Evolutionary conservation across 2,113 vertebrate genomes (phyloP).

Genomic region (Lophochroa leadbeateri): DNA sequence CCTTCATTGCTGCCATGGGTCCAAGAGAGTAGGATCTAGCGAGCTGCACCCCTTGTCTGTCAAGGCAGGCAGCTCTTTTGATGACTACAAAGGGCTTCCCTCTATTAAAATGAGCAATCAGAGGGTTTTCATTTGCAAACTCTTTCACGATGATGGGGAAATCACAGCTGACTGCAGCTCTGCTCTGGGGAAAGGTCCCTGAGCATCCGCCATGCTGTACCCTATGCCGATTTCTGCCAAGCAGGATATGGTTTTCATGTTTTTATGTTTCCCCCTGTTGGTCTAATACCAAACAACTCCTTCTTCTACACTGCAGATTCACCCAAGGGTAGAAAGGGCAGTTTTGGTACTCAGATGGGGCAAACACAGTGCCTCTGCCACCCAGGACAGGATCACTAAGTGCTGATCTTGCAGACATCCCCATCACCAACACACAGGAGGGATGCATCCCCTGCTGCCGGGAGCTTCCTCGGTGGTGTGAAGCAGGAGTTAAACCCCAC

Average conservation of each 20-base stretch:
- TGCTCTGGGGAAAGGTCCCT: neutral
- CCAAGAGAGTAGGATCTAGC: neutral
- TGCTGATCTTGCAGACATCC: neutral
- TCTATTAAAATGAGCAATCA: neutral
- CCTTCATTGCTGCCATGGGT: neutral
- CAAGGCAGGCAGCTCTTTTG: neutral
- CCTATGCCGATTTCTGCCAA: neutral
- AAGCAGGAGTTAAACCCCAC: neutral
- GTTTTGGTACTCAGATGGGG: neutral
- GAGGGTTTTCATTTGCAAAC: neutral
- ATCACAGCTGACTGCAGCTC: neutral
- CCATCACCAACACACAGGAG: neutral
- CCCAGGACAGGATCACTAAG: neutral
- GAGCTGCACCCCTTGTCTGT: neutral
- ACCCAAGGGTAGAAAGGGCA: neutral
- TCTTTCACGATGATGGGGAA: neutral
- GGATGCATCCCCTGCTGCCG: neutral
- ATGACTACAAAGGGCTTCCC: neutral
- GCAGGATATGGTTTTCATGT: neutral
- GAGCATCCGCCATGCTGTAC: neutral
- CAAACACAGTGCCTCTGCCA: accelerated
- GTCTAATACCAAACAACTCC: accelerated
- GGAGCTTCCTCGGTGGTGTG: neutral
- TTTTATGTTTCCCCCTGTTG: neutral
- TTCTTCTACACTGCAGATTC: neutral